Evolutionary conservation across 2,888 invertebrate genomes (phyloP).

Genomic region (Noctua janthina): DNA sequence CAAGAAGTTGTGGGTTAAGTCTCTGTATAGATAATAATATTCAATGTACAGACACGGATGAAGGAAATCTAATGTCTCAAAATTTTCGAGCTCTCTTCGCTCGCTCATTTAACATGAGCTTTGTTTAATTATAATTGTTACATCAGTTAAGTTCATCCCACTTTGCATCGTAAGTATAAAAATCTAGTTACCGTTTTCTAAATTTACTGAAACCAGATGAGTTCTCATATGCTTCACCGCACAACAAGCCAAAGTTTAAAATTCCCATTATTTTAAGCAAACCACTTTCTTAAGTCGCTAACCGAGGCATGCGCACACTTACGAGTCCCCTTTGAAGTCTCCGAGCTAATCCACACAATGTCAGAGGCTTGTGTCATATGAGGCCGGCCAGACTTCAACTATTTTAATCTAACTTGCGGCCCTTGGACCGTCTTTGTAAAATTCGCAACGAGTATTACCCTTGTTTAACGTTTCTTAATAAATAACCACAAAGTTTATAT

Average conservation of each 20-base stretch:
- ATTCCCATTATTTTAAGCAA: slow-evolving; percentile 42
- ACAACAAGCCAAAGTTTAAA: slow-evolving; percentile 13
- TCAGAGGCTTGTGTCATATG: slow-evolving; percentile 69
- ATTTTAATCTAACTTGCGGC: slow-evolving; percentile 85
- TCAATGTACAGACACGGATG: too few relatives aligned
- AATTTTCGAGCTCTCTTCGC: too few relatives aligned
- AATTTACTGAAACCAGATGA: neutral
- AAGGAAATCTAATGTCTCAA: too few relatives aligned
- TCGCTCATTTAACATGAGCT: too few relatives aligned
- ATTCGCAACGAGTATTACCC: slow-evolving; percentile 74
- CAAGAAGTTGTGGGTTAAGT: too few relatives aligned
- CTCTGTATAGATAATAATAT: too few relatives aligned
- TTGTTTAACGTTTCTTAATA: slow-evolving; percentile 83
- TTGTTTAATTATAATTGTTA: too few relatives aligned
- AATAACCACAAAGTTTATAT: slow-evolving; percentile 72
- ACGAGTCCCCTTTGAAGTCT: slow-evolving; percentile 45
- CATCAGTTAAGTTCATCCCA: neutral
- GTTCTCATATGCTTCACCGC: neutral
- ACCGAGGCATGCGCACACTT: slow-evolving; percentile 39
- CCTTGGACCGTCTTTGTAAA: slow-evolving; percentile 78
- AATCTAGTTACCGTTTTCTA: neutral
- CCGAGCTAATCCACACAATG: slow-evolving; percentile 67
- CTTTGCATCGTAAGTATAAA: neutral
- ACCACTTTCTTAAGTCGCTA: slow-evolving; percentile 20
- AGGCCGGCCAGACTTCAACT: slow-evolving; percentile 76